Conservation (phyloP, 1,140 invertebrate species). For the Scaptodrosophila lebanonensis region DNA sequence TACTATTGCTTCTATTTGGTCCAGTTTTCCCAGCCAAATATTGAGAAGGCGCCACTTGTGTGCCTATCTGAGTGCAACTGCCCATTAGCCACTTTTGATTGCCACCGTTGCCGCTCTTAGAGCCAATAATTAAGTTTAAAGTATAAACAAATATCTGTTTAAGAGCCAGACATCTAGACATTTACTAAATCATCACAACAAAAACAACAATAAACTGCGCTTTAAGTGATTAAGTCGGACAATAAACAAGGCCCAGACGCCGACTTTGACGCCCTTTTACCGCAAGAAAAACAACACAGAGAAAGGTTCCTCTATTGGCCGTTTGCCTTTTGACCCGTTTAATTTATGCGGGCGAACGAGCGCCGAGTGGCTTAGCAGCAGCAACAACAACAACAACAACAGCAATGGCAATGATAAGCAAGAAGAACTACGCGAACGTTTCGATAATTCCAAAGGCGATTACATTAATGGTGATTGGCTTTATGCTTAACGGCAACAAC, state of each 20-base stretch:
- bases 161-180: neutral
- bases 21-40: too few species aligned
- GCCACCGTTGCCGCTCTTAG: too few species aligned
- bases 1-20: too few species aligned
- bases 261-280: conserved; percentile 45
- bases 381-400: neutral
- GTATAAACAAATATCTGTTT: too few species aligned
- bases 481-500: conserved; percentile 61
- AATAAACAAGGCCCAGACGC: conserved; percentile 43
- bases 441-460: conserved; percentile 67
- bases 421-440: too few species aligned
- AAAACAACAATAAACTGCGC: conserved; percentile 7
- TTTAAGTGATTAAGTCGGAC: conserved; percentile 45
- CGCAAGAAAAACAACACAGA: conserved; percentile 8
- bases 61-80: too few species aligned
- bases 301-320: neutral
- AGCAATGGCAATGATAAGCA: conserved; percentile 42
- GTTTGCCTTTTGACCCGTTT: conserved; percentile 46
- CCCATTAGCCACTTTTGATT: too few species aligned
- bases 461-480: conserved; percentile 73
- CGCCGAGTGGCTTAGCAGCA: conserved; percentile 32
- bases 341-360: conserved; percentile 51
- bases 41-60: too few species aligned
- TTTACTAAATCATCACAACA: conserved; percentile 22
- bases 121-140: too few species aligned